These are phyloP conservation scores for Dicyrtoma fusca DNA, from an alignment of 2,888 invertebrate species.

Conservation along the genomic window DNA sequence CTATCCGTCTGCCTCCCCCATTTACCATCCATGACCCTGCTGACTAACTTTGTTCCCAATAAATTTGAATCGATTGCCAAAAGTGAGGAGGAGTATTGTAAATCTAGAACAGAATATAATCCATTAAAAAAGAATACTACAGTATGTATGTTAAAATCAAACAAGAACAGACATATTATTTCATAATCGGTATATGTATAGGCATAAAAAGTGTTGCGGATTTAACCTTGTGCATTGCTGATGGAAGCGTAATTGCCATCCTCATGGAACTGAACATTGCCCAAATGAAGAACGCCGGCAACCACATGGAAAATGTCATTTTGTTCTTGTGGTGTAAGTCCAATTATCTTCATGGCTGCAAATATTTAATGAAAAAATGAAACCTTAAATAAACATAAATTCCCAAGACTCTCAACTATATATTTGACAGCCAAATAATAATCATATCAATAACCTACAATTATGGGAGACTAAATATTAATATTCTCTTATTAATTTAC, in stretches of 20 bases:
- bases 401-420: not conserved
- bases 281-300: slow-evolving; percentile 68
- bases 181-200: not conserved
- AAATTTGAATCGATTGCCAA: slow-evolving; percentile 65
- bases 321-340: slow-evolving; percentile 64
- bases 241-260: slow-evolving; percentile 66
- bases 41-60: slow-evolving; percentile 66
- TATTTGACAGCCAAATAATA: not conserved
- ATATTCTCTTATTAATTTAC: not conserved
- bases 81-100: slow-evolving; percentile 68
- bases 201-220: no score
- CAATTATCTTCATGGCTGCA: slow-evolving; percentile 68
- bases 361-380: slow-evolving; percentile 37
- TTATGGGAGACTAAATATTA: not conserved
- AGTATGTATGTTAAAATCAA: no score
- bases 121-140: no score
- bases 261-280: slow-evolving; percentile 67
- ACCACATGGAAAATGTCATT: slow-evolving; percentile 65
- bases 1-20: slow-evolving; percentile 70
- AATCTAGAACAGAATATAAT: slow-evolving; percentile 60
- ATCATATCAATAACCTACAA: not conserved
- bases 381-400: not conserved
- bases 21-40: slow-evolving; percentile 69
- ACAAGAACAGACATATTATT: no score
- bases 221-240: slow-evolving; percentile 65